Percentiles rank a stretch among this genome's conserved stretches.
Conservation (phyloP, 2,888 invertebrate species). For the Epistrophella euchroma region DNA sequence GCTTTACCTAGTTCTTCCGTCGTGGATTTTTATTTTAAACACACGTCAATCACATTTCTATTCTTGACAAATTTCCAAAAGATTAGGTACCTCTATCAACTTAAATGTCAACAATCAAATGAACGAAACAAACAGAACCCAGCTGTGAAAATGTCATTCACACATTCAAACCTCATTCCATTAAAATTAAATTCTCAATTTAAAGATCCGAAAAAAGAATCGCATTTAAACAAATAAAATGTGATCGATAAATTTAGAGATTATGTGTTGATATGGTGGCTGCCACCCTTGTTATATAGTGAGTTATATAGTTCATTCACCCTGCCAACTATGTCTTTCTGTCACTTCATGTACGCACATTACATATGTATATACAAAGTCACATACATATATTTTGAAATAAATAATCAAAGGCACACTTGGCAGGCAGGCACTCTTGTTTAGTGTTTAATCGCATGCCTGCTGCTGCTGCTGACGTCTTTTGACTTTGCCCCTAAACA, state of each 20-base stretch:
- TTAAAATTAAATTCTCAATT: constrained; percentile 1
- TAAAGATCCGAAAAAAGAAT: background rate
- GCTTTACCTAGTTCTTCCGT: too few species aligned
- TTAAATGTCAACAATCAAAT: constrained; percentile 28
- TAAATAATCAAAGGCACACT: constrained; percentile 37
- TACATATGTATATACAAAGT: background rate
- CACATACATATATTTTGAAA: background rate
- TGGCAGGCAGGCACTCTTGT: constrained; percentile 41
- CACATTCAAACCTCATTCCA: constrained; percentile 4
- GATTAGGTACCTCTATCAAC: too few species aligned
- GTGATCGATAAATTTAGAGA: constrained; percentile 8
- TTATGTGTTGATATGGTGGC: background rate
- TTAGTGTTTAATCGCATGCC: constrained; percentile 61
- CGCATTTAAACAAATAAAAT: background rate
- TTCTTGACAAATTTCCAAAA: background rate
- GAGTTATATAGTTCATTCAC: constrained; percentile 18
- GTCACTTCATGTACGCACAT: constrained; percentile 35
- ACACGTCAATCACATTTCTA: background rate
- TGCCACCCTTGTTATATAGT: constrained; percentile 15
- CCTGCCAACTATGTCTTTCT: constrained; percentile 20
- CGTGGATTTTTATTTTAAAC: background rate
- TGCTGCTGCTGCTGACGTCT: constrained; percentile 49
- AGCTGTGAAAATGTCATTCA: constrained; percentile 29
- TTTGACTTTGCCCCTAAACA: constrained; percentile 6
- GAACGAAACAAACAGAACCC: constrained; percentile 10